Conservation (phyloP, 2,888 invertebrate species). For the Automeris io region DNA sequence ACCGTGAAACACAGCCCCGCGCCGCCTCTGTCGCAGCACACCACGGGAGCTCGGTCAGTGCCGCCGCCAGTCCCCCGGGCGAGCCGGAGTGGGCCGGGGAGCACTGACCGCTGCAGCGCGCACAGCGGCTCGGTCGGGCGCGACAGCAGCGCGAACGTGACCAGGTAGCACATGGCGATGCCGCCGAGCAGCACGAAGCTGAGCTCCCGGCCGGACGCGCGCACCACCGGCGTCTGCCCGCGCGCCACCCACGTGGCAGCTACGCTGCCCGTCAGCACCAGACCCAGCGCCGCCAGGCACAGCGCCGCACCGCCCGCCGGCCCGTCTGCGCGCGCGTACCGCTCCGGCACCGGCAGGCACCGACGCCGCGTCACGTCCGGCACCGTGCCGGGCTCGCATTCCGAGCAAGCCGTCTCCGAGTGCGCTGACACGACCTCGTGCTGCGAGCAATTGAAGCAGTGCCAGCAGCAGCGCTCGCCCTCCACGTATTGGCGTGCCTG, state of each 20-base stretch:
- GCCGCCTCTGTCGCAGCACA: conserved; percentile 78
- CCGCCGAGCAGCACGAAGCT: conserved; percentile 94
- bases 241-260: conserved; percentile 86
- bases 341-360: conserved; percentile 87
- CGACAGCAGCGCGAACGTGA: conserved; percentile 93
- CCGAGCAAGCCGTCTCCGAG: conserved; percentile 88
- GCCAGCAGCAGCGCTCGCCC: conserved; percentile 96
- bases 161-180: conserved; percentile 92
- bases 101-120: conserved; percentile 87
- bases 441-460: conserved; percentile 83
- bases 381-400: conserved; percentile 88
- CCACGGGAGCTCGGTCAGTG: neutral
- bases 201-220: conserved; percentile 93
- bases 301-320: conserved; percentile 95
- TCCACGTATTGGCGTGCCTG: conserved; percentile 95
- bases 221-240: conserved; percentile 96
- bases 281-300: conserved; percentile 90
- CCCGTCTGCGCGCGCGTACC: conserved; percentile 86
- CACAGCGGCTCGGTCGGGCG: conserved; percentile 91
- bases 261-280: conserved; percentile 76
- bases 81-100: neutral
- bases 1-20: conserved; percentile 97
- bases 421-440: conserved; percentile 82
- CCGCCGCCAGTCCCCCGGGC: neutral
- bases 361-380: conserved; percentile 84